Conservation (phyloP, 2,888 invertebrate species). For the Phasia obesa region DNA sequence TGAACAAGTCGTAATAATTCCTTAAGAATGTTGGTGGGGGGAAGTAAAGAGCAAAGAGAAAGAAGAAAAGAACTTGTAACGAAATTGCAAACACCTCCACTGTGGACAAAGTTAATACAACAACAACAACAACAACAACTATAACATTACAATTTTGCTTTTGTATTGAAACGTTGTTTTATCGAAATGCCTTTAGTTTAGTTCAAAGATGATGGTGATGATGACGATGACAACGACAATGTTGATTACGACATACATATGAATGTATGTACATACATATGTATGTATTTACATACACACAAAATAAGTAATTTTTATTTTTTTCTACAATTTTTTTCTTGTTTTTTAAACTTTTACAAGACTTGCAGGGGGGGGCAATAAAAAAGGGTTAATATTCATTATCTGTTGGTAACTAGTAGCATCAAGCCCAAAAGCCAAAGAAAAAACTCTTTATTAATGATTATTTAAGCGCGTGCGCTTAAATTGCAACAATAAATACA, state of each 20-base stretch:
- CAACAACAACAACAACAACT: constrained; percentile 5
- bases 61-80: constrained; percentile 43
- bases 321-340: constrained; percentile 13
- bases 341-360: constrained; percentile 1
- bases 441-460: background rate
- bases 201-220: constrained; percentile 39
- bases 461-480: constrained; percentile 65
- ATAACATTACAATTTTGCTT: background rate
- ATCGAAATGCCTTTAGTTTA: constrained; percentile 52
- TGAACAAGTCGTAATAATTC: constrained; percentile 8
- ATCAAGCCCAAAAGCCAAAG: constrained; percentile 21
- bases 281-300: too few relatives aligned
- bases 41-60: background rate
- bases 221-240: background rate
- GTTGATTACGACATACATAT: too few relatives aligned
- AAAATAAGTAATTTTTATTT: constrained; percentile 50
- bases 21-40: background rate
- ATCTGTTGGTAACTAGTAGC: constrained; percentile 55
- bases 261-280: too few relatives aligned
- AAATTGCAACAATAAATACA: constrained; percentile 33
- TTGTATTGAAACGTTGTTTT: constrained; percentile 28
- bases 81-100: constrained; percentile 56
- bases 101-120: constrained; percentile 49
- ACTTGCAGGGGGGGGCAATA: background rate
- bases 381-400: constrained; percentile 42